Evolutionary conservation across 2,113 vertebrate genomes (phyloP).

Genomic region (Piprites chloris): DNA sequence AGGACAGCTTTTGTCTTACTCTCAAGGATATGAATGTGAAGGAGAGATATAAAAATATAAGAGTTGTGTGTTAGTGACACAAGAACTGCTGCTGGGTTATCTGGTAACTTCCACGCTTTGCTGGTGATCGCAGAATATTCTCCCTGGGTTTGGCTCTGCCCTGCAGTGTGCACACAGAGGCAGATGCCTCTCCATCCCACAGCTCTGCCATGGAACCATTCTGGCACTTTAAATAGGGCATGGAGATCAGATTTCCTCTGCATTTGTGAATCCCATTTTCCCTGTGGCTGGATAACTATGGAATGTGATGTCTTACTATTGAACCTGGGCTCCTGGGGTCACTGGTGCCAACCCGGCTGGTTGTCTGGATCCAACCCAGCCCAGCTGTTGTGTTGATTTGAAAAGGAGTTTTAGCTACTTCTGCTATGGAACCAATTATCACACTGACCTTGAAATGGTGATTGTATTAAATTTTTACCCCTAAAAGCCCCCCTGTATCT

Average conservation of each 20-base stretch:
- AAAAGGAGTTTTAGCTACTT: neutral
- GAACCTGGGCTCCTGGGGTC: neutral
- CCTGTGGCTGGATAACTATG: neutral
- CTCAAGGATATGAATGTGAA: neutral
- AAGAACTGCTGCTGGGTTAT: neutral
- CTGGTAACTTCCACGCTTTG: neutral
- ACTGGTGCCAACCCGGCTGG: neutral
- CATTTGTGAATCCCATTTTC: neutral
- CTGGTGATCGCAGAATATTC: too few species aligned
- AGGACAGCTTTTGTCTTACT: neutral
- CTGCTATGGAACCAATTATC: neutral
- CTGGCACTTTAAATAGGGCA: neutral
- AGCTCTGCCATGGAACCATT: neutral
- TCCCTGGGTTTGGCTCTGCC: neutral
- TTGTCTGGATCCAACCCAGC: neutral
- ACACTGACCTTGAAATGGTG: neutral
- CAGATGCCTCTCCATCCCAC: accelerated
- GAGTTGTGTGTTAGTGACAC: neutral
- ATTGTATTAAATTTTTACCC: neutral
- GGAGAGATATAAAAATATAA: neutral
- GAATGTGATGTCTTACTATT: too few species aligned
- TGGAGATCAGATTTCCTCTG: neutral
- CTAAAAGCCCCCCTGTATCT: neutral
- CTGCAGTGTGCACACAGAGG: neutral
- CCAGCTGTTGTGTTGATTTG: neutral